A percentile compares a stretch with the other conserved stretches of the same genome.
Evolutionary conservation across 2,113 vertebrate species (phyloP).

Genomic region (Ceyx melanurus): DNA sequence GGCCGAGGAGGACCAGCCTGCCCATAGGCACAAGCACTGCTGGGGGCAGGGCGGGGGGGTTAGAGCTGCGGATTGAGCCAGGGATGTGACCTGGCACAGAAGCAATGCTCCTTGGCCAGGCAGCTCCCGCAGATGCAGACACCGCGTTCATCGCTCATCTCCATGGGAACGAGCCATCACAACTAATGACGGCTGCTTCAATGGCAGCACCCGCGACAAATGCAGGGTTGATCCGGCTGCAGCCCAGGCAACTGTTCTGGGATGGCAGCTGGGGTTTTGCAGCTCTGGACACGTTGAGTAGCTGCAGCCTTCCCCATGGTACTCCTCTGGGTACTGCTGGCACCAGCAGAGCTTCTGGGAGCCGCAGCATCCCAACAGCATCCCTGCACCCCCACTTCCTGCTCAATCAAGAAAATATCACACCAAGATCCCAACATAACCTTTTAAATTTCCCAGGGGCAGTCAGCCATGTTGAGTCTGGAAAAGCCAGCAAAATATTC

Average conservation of each 20-base stretch:
- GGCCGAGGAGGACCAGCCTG: neutral
- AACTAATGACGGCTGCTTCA: constrained; percentile 14
- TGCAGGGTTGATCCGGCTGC: accelerated
- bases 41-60: too few species aligned
- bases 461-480: neutral
- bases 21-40: accelerated
- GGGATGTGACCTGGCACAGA: neutral
- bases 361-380: neutral
- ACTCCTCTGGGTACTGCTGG: accelerated
- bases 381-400: neutral
- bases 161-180: constrained; percentile 49
- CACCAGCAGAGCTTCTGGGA: neutral
- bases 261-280: neutral
- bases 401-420: accelerated
- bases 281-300: accelerated
- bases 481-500: neutral
- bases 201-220: neutral
- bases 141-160: neutral
- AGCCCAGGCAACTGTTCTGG: accelerated
- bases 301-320: neutral
- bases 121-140: neutral
- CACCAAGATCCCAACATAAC: neutral
- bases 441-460: neutral
- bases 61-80: accelerated
- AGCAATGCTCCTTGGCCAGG: neutral